phyloP scores from a whole-genome alignment of 2,113 vertebrate species.

The Notarius quadriscutis region DNA sequence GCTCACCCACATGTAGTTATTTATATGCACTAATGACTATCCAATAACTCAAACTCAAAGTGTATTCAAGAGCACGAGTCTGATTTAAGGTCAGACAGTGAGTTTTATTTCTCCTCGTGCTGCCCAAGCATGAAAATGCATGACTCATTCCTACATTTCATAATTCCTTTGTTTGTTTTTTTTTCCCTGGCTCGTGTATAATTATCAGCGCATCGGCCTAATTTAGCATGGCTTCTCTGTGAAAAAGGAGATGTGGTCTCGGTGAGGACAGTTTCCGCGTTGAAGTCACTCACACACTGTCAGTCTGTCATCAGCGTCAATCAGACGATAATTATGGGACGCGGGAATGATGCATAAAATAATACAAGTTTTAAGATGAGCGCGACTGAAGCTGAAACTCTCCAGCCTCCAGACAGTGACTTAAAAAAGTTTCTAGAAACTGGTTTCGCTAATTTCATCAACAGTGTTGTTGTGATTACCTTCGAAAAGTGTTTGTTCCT shows the following conservation, averaged over 20 bases:
- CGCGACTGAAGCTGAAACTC: neutral
- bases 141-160: constrained; percentile 42
- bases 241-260: constrained; percentile 45
- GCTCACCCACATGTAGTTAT: neutral
- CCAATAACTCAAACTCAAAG: neutral
- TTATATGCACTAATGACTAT: neutral
- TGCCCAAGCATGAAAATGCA: constrained; percentile 11
- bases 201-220: constrained; percentile 28
- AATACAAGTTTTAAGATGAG: neutral
- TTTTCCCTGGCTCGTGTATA: constrained; percentile 20
- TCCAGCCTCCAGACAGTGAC: neutral
- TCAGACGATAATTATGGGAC: neutral
- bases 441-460: neutral
- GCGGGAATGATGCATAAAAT: neutral
- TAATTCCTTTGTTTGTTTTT: constrained; percentile 15
- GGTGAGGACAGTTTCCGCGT: constrained; percentile 8
- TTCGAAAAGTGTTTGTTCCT: neutral
- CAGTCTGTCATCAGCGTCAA: constrained; percentile 19
- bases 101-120: constrained; percentile 9
- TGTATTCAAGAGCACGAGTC: neutral
- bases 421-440: constrained; percentile 1
- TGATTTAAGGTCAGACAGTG: constrained; percentile 5
- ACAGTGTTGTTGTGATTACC: neutral
- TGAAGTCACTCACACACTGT: constrained; percentile 17
- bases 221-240: constrained; percentile 20